Evolutionary conservation across 2,888 invertebrate species (phyloP), one percentile per base, ranked within the genome.

Genomic region (Chesias legatella): DNA sequence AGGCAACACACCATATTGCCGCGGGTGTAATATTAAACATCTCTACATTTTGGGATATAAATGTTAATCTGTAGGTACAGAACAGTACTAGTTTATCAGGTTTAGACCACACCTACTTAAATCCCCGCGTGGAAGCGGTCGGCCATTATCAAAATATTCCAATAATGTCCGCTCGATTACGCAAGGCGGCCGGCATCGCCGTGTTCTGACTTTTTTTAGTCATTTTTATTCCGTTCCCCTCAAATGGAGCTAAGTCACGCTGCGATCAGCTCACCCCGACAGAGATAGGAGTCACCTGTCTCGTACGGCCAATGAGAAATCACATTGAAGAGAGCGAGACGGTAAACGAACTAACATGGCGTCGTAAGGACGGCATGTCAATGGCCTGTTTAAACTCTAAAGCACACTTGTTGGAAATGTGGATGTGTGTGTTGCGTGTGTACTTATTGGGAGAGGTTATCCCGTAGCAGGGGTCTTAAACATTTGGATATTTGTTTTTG

Each of bases 311-410:
- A 46, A 53, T 31, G 52, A 44, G 50, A 39, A 42, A 52, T 48
- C 51, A 48, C 29, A 32, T 53, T 43, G 48, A 53, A 25, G 53
- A 32, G 68, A 83, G 51, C 63, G 73, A 71, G 82, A 83, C 54
- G 60, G 64, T 52, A 53, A 53, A 65, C 58, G 65, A 77, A 79
- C 71, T 76, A 84, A 83, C 67, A 84, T 84, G 84, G 85, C 84
- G 81, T 65, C 71, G 68, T 61, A 68, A 61, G 65, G 63, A 63
- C 65, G 65, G 68, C 67, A 66, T 55, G 63, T 65, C 63, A 63
- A 57, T 63, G 62, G 65, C 63, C 58, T 62, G 73, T 66, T 67
- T 65, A 77, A 76, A 73, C 75, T 76, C 73, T 73, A 58, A 55
- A 54, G 61, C 79, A 74, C 61, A 48, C 59, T 64, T 56, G 68